These are phyloP conservation scores for Aporophyla nigra DNA, from an alignment of 2,888 invertebrate genomes.

Conservation along the genomic window DNA sequence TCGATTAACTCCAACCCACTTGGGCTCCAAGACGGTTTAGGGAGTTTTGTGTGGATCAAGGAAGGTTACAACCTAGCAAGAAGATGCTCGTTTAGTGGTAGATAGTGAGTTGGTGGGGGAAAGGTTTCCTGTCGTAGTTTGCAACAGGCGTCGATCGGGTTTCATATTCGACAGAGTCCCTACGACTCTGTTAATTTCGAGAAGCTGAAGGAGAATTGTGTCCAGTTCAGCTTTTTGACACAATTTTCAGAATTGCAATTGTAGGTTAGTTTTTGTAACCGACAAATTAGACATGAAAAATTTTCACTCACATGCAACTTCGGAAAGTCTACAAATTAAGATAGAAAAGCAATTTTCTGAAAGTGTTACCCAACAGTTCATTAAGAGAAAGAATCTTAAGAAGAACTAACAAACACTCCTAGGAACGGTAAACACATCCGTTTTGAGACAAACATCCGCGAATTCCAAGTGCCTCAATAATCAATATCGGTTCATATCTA, in stretches of 20 bases:
- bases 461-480: constrained; percentile 67
- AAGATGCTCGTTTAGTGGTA: no score
- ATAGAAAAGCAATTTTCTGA: not conserved
- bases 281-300: not conserved
- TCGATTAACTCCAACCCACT: no score
- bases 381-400: constrained; percentile 12
- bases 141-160: no score
- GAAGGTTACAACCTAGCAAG: no score
- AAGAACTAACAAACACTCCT: constrained; percentile 21
- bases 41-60: no score
- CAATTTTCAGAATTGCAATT: not conserved
- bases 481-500: constrained; percentile 68
- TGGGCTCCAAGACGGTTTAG: no score
- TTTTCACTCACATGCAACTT: not conserved
- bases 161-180: no score
- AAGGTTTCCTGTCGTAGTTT: no score
- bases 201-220: not conserved
- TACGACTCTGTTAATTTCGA: no score
- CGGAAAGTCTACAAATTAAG: not conserved
- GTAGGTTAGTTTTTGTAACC: not conserved
- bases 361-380: constrained; percentile 9
- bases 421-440: constrained; percentile 53
- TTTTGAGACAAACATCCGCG: constrained; percentile 64
- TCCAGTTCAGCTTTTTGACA: not conserved
- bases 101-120: no score